Evolutionary conservation across 2,888 invertebrate genomes (phyloP), one percentile per base, ranked within the genome.

Genomic region (Dolichopus griseipennis): DNA sequence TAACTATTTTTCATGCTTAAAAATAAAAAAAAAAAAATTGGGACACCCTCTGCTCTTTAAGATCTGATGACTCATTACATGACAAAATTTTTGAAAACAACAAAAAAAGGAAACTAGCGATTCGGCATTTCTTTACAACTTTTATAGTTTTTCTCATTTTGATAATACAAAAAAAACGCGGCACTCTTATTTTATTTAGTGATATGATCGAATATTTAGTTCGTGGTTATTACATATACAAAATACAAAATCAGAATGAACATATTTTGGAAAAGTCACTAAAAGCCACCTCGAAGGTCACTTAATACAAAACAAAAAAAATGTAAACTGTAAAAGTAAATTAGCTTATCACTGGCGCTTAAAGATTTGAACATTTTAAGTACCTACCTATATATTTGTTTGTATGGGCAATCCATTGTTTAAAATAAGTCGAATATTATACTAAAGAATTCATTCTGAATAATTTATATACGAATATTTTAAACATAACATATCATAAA

Each of bases 311-410:
- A 52, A 52, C 18, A 52, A 52, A 41, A n/a, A n/a, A n/a, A 43
- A 43, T 34, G 34, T 34, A 43, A 52, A 52, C 52, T 52, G 52
- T 52, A 52, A 52, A 52, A 52, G 2, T 52, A 18, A 52, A 52
- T 52, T 52, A 52, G n/a, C 52, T 52, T 52, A 52, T 52, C 52
- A 52, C 52, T 52, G 52, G 52, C 52, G 52, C 52, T 52, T n/a
- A 52, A 52, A n/a, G 52, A 52, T 52, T 52, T 18, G 52, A n/a
- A 27, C 18, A 52, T 52, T 52, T n/a, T 18, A 12, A 12, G 18
- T n/a, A 27, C 5, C 2, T 27, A 27, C 27, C 2, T 27, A 5
- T 27, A 27, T 27, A 27, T 27, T 4, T 27, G 5, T 52, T n/a
- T 18, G 15, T 52, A 52, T 52, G 52, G 52, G 52, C 18, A 52